phyloP scores from a whole-genome alignment of 2,797 vertebrate species.

The Girardinus metallicus region DNA sequence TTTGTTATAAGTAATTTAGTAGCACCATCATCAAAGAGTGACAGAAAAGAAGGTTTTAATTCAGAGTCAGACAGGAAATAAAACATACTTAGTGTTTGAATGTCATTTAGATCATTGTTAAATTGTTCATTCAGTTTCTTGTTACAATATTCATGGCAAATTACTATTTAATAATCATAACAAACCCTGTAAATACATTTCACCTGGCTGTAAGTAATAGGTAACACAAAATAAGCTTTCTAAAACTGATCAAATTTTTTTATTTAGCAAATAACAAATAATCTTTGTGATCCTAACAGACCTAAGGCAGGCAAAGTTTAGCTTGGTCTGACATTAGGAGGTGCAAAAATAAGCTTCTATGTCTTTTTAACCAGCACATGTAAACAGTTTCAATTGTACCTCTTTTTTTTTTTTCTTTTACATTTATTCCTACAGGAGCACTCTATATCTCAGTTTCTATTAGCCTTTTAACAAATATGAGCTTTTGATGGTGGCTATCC shows the following conservation, averaged over 20 bases:
- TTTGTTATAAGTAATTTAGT: neutral
- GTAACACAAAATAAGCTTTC: neutral
- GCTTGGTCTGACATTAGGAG: neutral
- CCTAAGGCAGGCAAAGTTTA: neutral
- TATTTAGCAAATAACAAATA: neutral
- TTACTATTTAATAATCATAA: neutral
- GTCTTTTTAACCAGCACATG: neutral
- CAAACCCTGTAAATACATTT: neutral
- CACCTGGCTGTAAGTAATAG: neutral
- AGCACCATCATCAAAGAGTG: neutral
- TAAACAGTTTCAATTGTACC: neutral
- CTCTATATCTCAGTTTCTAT: conserved; percentile 23
- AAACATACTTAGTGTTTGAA: neutral
- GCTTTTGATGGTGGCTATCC: conserved; percentile 35
- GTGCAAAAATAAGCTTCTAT: neutral
- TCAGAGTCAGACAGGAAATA: neutral
- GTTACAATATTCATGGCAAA: neutral
- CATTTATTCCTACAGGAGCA: conserved; percentile 17
- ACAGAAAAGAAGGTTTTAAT: neutral
- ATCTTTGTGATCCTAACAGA: neutral
- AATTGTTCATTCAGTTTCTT: neutral
- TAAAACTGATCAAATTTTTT: neutral
- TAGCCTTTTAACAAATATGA: conserved; percentile 37
- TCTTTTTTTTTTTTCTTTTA: conserved; percentile 15
- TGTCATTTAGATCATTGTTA: neutral